Percentiles rank a stretch among this genome's conserved stretches.
Conservation (phyloP, 2,797 vertebrate species). For the Lepus townsendii region DNA sequence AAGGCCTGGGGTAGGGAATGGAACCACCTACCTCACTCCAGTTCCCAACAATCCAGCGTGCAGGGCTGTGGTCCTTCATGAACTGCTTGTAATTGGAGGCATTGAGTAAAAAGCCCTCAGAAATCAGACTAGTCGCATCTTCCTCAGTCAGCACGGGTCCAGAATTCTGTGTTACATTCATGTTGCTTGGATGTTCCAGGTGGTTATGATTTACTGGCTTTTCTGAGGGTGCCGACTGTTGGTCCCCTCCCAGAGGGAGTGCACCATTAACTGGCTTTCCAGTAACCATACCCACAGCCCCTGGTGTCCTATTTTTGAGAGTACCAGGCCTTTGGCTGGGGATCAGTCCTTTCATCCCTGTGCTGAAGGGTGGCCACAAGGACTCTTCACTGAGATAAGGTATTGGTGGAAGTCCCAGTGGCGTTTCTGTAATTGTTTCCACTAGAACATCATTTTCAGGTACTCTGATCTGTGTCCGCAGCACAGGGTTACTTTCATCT, state of each 20-base stretch:
- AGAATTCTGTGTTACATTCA: conserved; percentile 67
- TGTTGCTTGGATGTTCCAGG: neutral
- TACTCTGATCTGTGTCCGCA: conserved; percentile 80
- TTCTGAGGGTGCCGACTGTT: neutral
- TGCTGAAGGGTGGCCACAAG: conserved; percentile 14
- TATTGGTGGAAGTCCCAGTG: conserved; percentile 50
- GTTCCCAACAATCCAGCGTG: conserved; percentile 90
- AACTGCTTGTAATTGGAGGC: conserved; percentile 50
- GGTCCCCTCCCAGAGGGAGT: neutral
- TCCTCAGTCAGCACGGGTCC: conserved; percentile 63
- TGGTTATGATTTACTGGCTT: neutral
- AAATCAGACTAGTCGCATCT: conserved; percentile 70
- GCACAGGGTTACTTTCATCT: conserved; percentile 80
- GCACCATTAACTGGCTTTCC: conserved; percentile 9
- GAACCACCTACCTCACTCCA: conserved; percentile 81
- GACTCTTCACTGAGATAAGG: conserved; percentile 50
- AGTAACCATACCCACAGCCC: conserved; percentile 42
- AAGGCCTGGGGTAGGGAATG: neutral
- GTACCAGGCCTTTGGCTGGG: conserved; percentile 58
- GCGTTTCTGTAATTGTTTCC: conserved; percentile 63
- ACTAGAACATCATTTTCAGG: conserved; percentile 38
- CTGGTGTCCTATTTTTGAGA: conserved; percentile 76
- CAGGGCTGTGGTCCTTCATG: conserved; percentile 74
- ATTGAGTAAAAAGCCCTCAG: conserved; percentile 70
- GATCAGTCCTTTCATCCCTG: conserved; percentile 50